These are phyloP conservation scores for Grantiella picta DNA, from an alignment of 2,113 vertebrate species.

Conservation along the genomic window DNA sequence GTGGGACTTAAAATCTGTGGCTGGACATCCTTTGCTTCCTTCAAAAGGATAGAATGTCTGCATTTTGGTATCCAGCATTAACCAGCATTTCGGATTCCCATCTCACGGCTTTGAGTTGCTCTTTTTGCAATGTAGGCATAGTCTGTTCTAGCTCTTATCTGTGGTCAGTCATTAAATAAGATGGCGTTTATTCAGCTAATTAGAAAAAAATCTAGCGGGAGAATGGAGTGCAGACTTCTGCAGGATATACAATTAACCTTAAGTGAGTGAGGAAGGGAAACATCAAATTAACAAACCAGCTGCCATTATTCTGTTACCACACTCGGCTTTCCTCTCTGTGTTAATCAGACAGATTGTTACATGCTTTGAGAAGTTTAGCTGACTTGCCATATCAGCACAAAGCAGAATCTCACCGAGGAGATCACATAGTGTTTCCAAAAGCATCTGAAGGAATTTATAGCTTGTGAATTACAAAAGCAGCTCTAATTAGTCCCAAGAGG, in stretches of 20 bases:
- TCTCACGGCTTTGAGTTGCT: not conserved
- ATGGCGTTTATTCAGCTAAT: constrained; percentile 38
- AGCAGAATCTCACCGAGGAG: not conserved
- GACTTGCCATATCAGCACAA: constrained; percentile 52
- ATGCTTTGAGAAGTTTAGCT: constrained; percentile 13
- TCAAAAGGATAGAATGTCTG: not conserved
- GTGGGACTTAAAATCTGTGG: not conserved
- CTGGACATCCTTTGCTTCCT: not conserved
- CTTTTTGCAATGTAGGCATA: not conserved
- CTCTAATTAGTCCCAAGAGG: constrained; percentile 73
- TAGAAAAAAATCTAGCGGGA: constrained; percentile 45
- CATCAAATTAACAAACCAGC: constrained; percentile 11
- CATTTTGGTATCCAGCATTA: not conserved
- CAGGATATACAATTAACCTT: constrained; percentile 46
- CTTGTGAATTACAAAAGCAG: constrained; percentile 69
- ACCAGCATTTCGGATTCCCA: not conserved
- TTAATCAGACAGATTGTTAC: constrained; percentile 11
- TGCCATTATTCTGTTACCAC: not conserved
- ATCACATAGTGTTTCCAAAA: constrained; percentile 50
- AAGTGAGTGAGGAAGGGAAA: constrained; percentile 39
- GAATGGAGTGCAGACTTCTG: constrained; percentile 21
- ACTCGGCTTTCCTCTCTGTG: not conserved
- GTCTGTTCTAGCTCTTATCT: not conserved
- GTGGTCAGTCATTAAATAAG: constrained; percentile 33
- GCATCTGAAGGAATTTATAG: constrained; percentile 63